Conservation (phyloP, 2,113 vertebrate species). For the Grus americana region DNA sequence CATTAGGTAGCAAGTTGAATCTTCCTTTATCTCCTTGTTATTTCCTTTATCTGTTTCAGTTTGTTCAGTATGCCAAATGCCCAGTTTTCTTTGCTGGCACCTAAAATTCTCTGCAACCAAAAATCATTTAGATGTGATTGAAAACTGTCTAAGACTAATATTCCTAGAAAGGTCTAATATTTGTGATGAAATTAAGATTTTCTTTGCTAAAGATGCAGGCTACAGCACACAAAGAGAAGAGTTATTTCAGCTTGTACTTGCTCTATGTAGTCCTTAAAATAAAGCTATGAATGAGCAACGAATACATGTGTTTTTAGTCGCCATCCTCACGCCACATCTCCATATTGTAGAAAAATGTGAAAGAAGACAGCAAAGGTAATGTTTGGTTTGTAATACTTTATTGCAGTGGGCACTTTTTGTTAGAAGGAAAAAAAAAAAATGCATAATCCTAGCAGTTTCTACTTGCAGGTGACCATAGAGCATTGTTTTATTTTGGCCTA, state of each 20-base stretch:
- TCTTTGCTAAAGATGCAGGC: background rate
- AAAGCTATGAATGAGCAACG: constrained; percentile 23
- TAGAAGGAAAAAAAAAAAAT: constrained; percentile 81
- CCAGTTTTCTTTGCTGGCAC: background rate
- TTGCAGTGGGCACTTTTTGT: constrained; percentile 88
- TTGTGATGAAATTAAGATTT: background rate
- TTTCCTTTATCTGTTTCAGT: background rate
- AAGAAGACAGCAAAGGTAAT: background rate
- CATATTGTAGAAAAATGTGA: background rate
- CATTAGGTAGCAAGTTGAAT: background rate
- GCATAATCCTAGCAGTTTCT: constrained; percentile 84
- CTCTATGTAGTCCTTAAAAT: constrained; percentile 17
- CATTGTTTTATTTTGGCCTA: constrained; percentile 79
- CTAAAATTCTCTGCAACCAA: background rate
- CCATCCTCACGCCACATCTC: background rate
- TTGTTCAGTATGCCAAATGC: background rate
- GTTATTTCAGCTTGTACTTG: background rate
- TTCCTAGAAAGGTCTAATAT: background rate
- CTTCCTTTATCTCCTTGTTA: background rate
- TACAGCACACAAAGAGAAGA: background rate
- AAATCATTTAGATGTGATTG: background rate
- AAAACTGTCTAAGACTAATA: background rate
- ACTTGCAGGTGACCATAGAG: constrained; percentile 87
- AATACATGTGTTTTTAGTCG: background rate
- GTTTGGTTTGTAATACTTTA: constrained; percentile 72